Evolutionary conservation across 2,888 invertebrate genomes (phyloP).

Genomic region (Heterodera filipjevi): DNA sequence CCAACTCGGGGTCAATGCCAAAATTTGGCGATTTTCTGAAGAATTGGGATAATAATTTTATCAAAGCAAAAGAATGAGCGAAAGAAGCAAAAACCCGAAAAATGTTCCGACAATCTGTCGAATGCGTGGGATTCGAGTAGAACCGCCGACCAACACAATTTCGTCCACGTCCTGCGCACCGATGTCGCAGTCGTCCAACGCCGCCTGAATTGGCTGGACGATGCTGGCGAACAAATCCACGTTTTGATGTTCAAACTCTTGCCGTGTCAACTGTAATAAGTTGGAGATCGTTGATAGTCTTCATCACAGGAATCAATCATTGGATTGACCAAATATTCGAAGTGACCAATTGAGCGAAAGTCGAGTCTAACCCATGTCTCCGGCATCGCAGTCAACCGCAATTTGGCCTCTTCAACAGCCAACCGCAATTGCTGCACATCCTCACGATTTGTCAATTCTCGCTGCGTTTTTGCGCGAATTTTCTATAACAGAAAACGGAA

Average conservation of each 20-base stretch:
- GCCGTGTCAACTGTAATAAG: slow-evolving; percentile 61
- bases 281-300: background rate
- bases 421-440: slow-evolving; percentile 66
- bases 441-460: slow-evolving; percentile 65
- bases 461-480: slow-evolving; percentile 52
- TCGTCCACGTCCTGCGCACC: slow-evolving; percentile 67
- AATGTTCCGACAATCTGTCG: slow-evolving; percentile 67
- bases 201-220: slow-evolving; percentile 67
- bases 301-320: background rate
- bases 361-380: slow-evolving; percentile 60
- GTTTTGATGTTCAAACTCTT: slow-evolving; percentile 68
- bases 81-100: slow-evolving; percentile 60
- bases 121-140: slow-evolving; percentile 69
- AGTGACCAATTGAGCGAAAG: slow-evolving; percentile 63
- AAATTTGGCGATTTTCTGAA: slow-evolving; percentile 64
- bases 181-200: slow-evolving; percentile 65
- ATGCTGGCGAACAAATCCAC: slow-evolving; percentile 67
- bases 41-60: background rate
- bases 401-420: slow-evolving; percentile 67
- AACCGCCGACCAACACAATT: slow-evolving; percentile 70
- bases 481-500: slow-evolving; percentile 10
- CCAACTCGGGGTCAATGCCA: slow-evolving; percentile 69
- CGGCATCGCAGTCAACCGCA: slow-evolving; percentile 64
- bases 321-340: slow-evolving; percentile 49
- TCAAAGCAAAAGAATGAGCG: background rate